Conservation (phyloP, 2,113 vertebrate genomes). For the Myotis davidii region DNA sequence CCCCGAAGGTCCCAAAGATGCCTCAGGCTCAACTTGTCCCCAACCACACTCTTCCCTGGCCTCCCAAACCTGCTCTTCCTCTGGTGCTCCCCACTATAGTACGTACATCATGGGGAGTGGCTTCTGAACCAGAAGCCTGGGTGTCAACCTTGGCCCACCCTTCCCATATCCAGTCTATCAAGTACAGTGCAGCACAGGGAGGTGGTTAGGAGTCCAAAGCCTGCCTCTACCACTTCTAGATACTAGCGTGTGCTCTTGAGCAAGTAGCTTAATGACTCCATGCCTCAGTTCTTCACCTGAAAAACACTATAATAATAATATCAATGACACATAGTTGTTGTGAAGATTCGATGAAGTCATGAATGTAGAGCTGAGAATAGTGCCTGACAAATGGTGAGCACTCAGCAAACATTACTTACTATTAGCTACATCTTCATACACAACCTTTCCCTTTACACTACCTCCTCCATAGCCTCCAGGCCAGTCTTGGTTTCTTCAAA, state of each 20-base stretch:
- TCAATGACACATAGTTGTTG: not conserved
- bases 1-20: not conserved
- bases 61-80: not conserved
- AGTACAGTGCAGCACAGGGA: rapidly evolving
- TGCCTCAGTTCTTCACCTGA: not conserved
- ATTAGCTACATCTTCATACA: not conserved
- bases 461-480: not conserved
- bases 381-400: not conserved
- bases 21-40: not conserved
- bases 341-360: not conserved
- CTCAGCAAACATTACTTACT: not conserved
- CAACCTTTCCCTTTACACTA: not conserved
- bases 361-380: not conserved
- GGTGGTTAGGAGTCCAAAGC: not conserved
- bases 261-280: not conserved
- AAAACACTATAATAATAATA: not conserved
- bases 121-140: not conserved
- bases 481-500: not conserved
- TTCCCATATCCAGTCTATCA: not conserved
- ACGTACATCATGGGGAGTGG: not conserved
- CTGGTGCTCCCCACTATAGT: not conserved
- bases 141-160: not conserved
- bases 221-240: not conserved
- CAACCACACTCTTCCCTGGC: not conserved
- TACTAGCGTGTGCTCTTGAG: not conserved